These are phyloP conservation scores for Sebastes cheni DNA, from an alignment of 2,797 vertebrate species.

Conservation along the genomic window DNA sequence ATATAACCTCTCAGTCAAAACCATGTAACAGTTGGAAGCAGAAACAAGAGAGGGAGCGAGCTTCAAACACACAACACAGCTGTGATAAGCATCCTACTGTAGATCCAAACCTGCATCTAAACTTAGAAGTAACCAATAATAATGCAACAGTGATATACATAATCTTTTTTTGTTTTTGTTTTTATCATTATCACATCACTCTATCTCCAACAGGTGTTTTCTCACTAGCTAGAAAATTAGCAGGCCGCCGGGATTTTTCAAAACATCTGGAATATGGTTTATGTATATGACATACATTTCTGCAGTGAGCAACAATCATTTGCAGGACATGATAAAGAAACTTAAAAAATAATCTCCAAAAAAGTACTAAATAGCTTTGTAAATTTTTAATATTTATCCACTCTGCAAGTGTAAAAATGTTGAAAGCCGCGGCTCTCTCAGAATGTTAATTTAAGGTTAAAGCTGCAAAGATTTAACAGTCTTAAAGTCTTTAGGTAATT, in stretches of 20 bases:
- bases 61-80: constrained; percentile 12
- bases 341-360: constrained; percentile 15
- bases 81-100: background rate
- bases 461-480: constrained; percentile 84
- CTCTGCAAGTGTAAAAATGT: constrained; percentile 55
- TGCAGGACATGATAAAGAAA: constrained; percentile 39
- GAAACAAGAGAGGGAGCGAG: background rate
- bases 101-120: constrained; percentile 6
- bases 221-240: constrained; percentile 20
- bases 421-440: constrained; percentile 45
- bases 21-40: constrained; percentile 7
- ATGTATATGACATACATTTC: constrained; percentile 20
- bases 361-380: constrained; percentile 38
- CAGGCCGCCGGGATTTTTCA: constrained; percentile 14
- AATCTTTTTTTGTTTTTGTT: background rate
- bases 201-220: background rate
- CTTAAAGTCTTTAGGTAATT: constrained; percentile 82
- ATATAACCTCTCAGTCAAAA: background rate
- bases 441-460: constrained; percentile 72
- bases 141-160: constrained; percentile 4
- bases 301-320: constrained; percentile 34
- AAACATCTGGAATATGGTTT: constrained; percentile 13
- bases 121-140: background rate
- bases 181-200: constrained; percentile 19
- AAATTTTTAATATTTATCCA: constrained; percentile 48